These are phyloP conservation scores for Athripsodes cinereus DNA, from an alignment of 2,888 invertebrate species.

Conservation along the genomic window DNA sequence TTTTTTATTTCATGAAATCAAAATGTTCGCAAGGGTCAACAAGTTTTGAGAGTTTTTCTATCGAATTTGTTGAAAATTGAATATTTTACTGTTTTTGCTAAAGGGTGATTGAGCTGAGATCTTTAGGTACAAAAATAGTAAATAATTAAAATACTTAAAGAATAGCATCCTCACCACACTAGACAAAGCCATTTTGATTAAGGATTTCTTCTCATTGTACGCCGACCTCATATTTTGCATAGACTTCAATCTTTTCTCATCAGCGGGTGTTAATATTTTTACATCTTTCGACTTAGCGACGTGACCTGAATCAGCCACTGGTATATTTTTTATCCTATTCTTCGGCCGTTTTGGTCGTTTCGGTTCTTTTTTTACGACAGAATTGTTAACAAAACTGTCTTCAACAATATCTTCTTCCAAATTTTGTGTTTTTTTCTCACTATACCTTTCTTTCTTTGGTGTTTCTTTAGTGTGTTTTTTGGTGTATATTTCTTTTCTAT, in stretches of 20 bases:
- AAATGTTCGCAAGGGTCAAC: too few species aligned
- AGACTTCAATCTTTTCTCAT: conserved; percentile 62
- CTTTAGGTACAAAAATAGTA: too few species aligned
- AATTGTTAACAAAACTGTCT: not conserved
- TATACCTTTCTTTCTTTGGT: too few species aligned
- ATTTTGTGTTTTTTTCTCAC: not conserved
- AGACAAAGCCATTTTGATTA: conserved; percentile 59
- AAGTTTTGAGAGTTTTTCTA: too few species aligned
- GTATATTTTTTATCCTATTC: not conserved
- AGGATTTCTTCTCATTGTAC: conserved; percentile 57
- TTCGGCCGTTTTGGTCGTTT: not conserved
- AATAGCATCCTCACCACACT: conserved; percentile 53
- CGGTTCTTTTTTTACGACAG: not conserved
- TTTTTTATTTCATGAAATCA: too few species aligned
- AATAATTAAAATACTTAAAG: too few species aligned
- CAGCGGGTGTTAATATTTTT: conserved; percentile 39
- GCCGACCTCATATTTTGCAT: conserved; percentile 57
- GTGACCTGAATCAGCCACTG: not conserved
- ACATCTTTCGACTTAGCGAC: not conserved
- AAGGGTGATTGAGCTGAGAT: too few species aligned
- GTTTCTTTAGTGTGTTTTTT: not conserved
- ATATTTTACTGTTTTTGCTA: too few species aligned
- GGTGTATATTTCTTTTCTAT: not conserved
- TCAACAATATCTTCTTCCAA: not conserved
- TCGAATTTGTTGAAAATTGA: too few species aligned